phyloP scores from a whole-genome alignment of 2,113 vertebrate species.

The Pteruthius melanotis region DNA sequence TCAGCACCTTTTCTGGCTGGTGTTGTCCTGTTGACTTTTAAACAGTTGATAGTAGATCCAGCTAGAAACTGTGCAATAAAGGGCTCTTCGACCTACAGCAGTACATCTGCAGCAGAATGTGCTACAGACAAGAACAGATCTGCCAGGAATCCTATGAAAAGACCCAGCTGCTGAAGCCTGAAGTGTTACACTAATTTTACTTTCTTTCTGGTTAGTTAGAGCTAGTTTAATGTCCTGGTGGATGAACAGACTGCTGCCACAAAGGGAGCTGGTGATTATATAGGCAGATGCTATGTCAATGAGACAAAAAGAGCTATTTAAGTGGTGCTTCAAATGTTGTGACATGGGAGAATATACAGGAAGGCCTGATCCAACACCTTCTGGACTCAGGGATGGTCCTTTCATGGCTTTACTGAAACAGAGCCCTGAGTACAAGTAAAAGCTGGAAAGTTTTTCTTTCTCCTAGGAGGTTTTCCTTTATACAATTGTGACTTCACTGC shows the following conservation, averaged over 20 bases:
- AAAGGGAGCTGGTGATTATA: neutral
- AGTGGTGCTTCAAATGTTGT: neutral
- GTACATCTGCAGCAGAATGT: neutral
- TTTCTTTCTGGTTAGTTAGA: neutral
- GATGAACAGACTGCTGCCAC: neutral
- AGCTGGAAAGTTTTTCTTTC: neutral
- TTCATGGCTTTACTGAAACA: neutral
- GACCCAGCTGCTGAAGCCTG: neutral
- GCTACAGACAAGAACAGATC: neutral
- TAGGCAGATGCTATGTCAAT: neutral
- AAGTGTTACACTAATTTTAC: neutral
- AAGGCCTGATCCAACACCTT: neutral
- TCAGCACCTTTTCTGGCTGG: neutral
- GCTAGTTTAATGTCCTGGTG: neutral
- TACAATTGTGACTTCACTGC: neutral
- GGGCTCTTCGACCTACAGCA: neutral
- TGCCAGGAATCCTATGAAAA: neutral
- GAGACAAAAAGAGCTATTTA: neutral
- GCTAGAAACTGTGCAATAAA: neutral
- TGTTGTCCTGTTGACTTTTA: neutral
- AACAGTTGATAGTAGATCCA: neutral
- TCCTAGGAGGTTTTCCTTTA: neutral
- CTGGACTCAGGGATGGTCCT: neutral
- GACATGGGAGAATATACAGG: neutral
- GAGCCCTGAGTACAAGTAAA: neutral